Evolutionary conservation across 2,113 vertebrate species (phyloP).

Genomic region (Datnioides undecimradiatus): DNA sequence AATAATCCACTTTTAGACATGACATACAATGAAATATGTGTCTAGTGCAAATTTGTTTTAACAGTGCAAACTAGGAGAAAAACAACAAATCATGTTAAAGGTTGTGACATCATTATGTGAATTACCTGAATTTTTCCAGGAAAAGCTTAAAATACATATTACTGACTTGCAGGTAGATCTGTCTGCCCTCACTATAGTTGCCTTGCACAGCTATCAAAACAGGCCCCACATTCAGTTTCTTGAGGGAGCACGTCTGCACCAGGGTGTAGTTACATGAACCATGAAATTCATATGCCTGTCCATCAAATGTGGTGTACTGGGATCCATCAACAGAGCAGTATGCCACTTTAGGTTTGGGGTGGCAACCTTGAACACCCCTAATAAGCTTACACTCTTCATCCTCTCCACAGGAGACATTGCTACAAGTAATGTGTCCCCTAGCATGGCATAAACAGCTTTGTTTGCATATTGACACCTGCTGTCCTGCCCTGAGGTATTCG

Average conservation of each 20-base stretch:
- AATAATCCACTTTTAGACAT: conserved; percentile 4
- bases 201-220: conserved; percentile 31
- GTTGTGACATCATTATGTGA: conserved; percentile 17
- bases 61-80: neutral
- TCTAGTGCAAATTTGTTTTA: neutral
- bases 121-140: conserved; percentile 50
- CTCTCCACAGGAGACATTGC: conserved; percentile 31
- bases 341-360: conserved; percentile 29
- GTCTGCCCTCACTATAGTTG: neutral
- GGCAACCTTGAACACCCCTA: conserved; percentile 45
- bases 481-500: conserved; percentile 29
- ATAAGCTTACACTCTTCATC: conserved; percentile 48
- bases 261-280: conserved; percentile 71
- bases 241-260: conserved; percentile 29
- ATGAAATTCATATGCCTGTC: conserved; percentile 61
- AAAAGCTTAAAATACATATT: conserved; percentile 35
- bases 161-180: conserved; percentile 34
- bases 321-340: conserved; percentile 45
- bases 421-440: conserved; percentile 35
- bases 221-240: neutral
- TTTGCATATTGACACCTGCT: conserved; percentile 8
- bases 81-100: conserved; percentile 26
- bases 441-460: conserved; percentile 60
- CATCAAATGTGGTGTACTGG: conserved; percentile 61
- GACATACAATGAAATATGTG: neutral